Evolutionary conservation across 2,888 invertebrate genomes (phyloP), one percentile per base, ranked within the genome.

Genomic region (Ametastegia equiseti): DNA sequence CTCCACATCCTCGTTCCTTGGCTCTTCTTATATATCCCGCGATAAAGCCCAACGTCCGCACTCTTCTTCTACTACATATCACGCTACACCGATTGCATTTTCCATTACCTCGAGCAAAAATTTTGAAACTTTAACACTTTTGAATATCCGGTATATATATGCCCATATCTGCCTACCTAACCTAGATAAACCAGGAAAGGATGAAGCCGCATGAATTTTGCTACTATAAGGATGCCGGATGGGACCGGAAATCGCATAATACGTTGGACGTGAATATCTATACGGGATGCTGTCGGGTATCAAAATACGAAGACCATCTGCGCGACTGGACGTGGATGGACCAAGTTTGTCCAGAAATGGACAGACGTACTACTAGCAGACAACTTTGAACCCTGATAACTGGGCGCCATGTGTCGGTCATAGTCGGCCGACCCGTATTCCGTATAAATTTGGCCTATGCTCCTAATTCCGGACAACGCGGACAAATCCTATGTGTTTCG

Each of bases 401-500:
- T 47, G 47, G 71, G 71, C 73, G 33, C 19, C 73, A 75, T 75
- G 36, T 75, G 73, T 54, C 54, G 73, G 75, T 75, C 75, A 75
- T 75, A 75, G 30, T 75, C 75, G 19, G 75, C 13, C 50, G 54
- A 54, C 75, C 75, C 75, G 54, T 54, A 50, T 75, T 75, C 33
- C 50, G 75, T 75, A 75, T 50, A 75, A 75, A 75, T 54, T 75
- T 75, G 19, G 30, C 75, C 75, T 54, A 75, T 75, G 54, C 75
- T 50, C 50, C 75, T 75, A 75, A 75, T 75, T 75, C 75, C 19
- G 54, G 54, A 75, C 75, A 75, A 75, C 75, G 75, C 54, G 75
- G 75, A 75, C 54, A 54, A 75, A 75, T 75, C 75, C 75, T 75
- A 54, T 75, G 75, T 75, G 75, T 75, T 75, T 54, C 19, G 75